These are phyloP conservation scores for Datnioides undecimradiatus DNA, from an alignment of 2,113 vertebrate species.

Conservation along the genomic window DNA sequence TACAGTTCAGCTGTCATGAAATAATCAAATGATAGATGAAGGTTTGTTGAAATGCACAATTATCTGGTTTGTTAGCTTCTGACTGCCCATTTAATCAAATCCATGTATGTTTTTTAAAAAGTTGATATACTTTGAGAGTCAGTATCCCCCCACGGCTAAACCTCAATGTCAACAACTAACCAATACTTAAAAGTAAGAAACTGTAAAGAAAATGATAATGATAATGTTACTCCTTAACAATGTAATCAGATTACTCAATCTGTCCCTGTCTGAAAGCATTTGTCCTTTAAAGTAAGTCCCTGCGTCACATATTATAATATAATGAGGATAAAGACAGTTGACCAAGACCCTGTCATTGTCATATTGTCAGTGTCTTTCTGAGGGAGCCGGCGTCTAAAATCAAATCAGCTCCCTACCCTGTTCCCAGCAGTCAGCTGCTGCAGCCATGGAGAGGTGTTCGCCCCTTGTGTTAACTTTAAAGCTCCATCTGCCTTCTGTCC, in stretches of 20 bases:
- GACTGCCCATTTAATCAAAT: neutral
- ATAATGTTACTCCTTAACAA: neutral
- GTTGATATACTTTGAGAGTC: neutral
- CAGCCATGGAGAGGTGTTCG: neutral
- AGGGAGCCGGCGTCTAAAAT: slow-evolving; percentile 24
- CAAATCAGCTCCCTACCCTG: slow-evolving; percentile 1
- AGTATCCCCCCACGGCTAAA: neutral
- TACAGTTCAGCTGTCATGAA: neutral
- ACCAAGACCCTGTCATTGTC: neutral
- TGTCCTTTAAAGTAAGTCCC: neutral
- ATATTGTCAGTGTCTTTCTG: slow-evolving; percentile 9
- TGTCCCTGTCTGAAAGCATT: neutral
- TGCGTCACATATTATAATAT: neutral
- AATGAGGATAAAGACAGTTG: slow-evolving; percentile 13
- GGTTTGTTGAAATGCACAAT: neutral
- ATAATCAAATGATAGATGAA: neutral
- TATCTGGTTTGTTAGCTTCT: too few species aligned
- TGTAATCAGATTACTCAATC: neutral
- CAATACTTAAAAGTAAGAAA: neutral
- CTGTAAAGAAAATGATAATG: neutral
- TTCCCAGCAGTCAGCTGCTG: neutral
- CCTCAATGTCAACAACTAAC: neutral
- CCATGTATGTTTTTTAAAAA: too few species aligned
- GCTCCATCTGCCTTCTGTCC: slow-evolving; percentile 27
- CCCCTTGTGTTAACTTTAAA: slow-evolving; percentile 15